Evolutionary conservation across 2,888 invertebrate species (phyloP), one percentile per base, ranked within the genome.

Genomic region (Agrotis segetum): DNA sequence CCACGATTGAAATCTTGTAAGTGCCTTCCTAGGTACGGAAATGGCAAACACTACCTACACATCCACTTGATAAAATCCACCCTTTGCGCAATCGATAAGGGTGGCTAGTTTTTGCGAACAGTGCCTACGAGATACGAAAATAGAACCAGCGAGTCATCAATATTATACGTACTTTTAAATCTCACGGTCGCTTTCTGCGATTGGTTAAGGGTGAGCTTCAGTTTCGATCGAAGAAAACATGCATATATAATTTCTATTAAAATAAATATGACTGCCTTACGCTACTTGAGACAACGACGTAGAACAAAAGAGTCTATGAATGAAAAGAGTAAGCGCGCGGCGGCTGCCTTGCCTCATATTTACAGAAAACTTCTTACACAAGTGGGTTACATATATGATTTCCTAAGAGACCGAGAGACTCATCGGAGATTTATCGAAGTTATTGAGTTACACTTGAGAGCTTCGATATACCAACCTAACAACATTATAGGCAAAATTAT

Each of bases 361-460:
- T 40, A 61, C 55, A 34, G 40, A 67, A 60, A 67, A 50, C 53
- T 47, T 55, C 63, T 59, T 49, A 56, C 49, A 29, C 19, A 47
- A 63, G 59, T 40, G 17, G 50, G 53, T 59, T 66, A 67, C 16
- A 40, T 50, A 40, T 50, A 55, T 79, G 47, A 75, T 78, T 79
- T 75, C 70, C 70, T 67, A 14, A 34, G 76, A 71, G 80, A 78
- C 56, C 21, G 13, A n/a, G 50, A 74, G 49, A 13, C 56, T 74
- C 49, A 58, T 62, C 64, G 49, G 55, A 67, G 61, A 71, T 71
- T 67, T 67, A 70, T 47, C 21, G 50, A 59, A 62, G 60, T 78
- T 66, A 78, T 75, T 67, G 63, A 64, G 60, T 80, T 80, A 69
- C 21, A 66, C 47, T 60, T 64, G 44, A 60, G 46, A 72, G 61